Conservation (phyloP, 2,888 invertebrate species). For the Diaphora mendica region DNA sequence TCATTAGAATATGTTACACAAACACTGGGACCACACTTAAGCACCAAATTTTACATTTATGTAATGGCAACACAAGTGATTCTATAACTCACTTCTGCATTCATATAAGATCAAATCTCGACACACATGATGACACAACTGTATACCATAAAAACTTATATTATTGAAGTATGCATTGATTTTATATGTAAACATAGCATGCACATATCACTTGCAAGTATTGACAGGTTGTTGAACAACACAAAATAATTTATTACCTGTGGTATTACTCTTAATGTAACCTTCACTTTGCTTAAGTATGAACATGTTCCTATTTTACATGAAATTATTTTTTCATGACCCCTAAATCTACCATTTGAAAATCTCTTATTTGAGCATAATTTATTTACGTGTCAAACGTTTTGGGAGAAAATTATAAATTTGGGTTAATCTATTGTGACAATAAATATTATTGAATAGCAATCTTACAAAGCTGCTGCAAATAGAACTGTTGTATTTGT, state of each 20-base stretch:
- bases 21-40: conserved; percentile 17
- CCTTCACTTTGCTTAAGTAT: conserved; percentile 26
- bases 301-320: conserved; percentile 9
- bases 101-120: conserved; percentile 23
- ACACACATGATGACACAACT: conserved; percentile 23
- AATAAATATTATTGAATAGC: not conserved
- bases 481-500: conserved; percentile 13
- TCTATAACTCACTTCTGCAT: conserved; percentile 20
- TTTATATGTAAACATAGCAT: conserved; percentile 28
- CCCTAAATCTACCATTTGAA: conserved; percentile 32
- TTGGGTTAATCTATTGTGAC: not conserved
- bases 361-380: conserved; percentile 37
- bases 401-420: conserved; percentile 18
- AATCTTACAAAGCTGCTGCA: conserved; percentile 9
- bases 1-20: not conserved
- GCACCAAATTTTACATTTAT: conserved; percentile 7
- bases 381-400: conserved; percentile 24
- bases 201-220: conserved; percentile 24
- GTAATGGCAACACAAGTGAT: conserved; percentile 15
- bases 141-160: conserved; percentile 4
- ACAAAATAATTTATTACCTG: conserved; percentile 27
- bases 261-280: conserved; percentile 28
- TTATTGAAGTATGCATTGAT: conserved; percentile 25
- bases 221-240: conserved; percentile 26
- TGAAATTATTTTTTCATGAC: conserved; percentile 28